Conservation (phyloP, 2,888 invertebrate species). For the Tenthredo amoena region DNA sequence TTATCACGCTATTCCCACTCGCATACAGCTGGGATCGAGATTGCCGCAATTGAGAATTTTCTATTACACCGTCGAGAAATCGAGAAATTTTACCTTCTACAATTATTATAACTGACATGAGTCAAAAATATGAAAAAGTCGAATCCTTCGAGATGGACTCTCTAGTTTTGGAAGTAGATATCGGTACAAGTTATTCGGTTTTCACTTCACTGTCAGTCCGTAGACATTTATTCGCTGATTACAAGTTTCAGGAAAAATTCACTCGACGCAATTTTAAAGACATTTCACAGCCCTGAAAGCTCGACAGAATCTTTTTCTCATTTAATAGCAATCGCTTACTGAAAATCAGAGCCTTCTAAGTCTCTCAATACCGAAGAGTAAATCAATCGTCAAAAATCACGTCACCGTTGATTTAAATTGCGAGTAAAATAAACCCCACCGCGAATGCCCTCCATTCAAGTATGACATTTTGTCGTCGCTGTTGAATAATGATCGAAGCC, state of each 20-base stretch:
- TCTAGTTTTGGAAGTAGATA: background rate
- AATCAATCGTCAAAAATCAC: constrained; percentile 2
- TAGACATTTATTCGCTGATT: background rate
- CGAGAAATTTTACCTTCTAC: background rate
- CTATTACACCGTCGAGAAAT: background rate
- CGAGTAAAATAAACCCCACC: background rate
- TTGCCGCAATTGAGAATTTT: background rate
- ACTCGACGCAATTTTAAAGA: background rate
- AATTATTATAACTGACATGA: background rate
- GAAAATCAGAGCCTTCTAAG: background rate
- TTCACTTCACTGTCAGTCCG: background rate
- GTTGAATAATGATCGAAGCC: background rate
- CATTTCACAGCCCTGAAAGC: background rate
- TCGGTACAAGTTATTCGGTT: background rate
- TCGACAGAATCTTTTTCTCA: background rate
- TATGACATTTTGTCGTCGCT: background rate
- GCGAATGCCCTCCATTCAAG: background rate
- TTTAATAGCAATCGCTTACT: background rate
- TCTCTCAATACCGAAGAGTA: background rate
- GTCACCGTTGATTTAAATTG: background rate
- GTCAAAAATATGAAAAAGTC: background rate
- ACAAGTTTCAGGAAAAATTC: background rate
- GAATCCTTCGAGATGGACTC: background rate
- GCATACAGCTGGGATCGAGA: background rate
- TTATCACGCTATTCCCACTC: background rate